Evolutionary conservation across 2,888 invertebrate genomes (phyloP), one percentile per base, ranked within the genome.

Genomic region (Melinaea marsaeus): DNA sequence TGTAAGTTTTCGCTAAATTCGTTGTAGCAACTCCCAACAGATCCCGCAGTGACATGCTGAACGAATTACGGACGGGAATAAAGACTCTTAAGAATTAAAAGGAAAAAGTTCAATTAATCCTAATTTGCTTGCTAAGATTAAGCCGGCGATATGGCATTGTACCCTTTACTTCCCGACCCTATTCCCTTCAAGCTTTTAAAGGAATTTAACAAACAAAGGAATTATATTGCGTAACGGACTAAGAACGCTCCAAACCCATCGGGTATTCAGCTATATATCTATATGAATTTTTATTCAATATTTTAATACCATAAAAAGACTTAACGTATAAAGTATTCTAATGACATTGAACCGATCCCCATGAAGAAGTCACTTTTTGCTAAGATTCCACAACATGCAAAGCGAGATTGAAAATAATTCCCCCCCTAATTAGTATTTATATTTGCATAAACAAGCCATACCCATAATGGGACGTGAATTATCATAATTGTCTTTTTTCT

Each of bases 51-150:
- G 85, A 82, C 84, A 86, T 76, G 81, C 79, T 78, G 77, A 81
- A 79, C 83, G 83, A 85, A 85, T 86, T 88, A 86, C 83, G 79
- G 79, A 79, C 74, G 76, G 79, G 75, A 75, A 87, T 84, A 88
- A 88, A 85, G 83, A 80, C 81, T 79, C 79, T 79, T 22, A 76
- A 77, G 76, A 79, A 79, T 78, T 84, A 84, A 76, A 76, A 73
- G 81, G 83, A 86, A 89, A 88, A 87, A 88, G 84, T 87, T 90
- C 88, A 87, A 90, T 90, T 90, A 90, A 90, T 90, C 90, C 90
- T 84, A 90, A 90, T 90, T 90, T 86, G 87, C 81, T 81, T 81
- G 84, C 83, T 77, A 82, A 90, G 90, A 89, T 89, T 88, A 89
- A 85, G 80, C 80, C 79, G 71, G 73, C 83, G 90, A 90, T 90